Evolutionary conservation across 2,888 invertebrate species (phyloP), one percentile per base, ranked within the genome.

Genomic region (Imbricaverruca yamaguchii): DNA sequence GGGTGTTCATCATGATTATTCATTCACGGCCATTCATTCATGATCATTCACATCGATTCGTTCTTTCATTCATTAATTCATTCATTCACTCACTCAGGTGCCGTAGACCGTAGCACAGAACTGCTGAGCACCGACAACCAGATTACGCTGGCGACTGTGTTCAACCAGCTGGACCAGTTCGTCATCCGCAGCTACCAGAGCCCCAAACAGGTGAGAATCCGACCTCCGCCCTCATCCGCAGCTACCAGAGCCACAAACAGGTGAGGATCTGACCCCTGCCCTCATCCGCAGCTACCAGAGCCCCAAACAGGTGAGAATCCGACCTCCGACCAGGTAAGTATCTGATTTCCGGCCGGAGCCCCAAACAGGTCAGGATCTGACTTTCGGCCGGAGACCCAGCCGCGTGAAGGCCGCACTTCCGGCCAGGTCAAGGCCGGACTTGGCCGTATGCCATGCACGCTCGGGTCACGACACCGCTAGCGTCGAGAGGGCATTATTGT

Each of bases 61-160:
- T n/a, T n/a, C n/a, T n/a, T n/a, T n/a, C n/a, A n/a, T n/a, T n/a
- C n/a, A n/a, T n/a, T n/a, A n/a, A n/a, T n/a, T n/a, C n/a, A n/a
- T n/a, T n/a, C n/a, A n/a, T n/a, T n/a, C n/a, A n/a, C n/a, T 39
- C 39, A 4, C 39, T 15, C 80, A 80, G 80, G 80, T 10, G 80
- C 69, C n/a, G 80, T 80, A 21, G 80, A 80, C 65, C 53, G 55
- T n/a, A 80, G 80, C 69, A 55, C 55, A 2, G 65, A 80, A 56
- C 67, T 80, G 23, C 65, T 67, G 53, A 15, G 65, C 6, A 57
- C 65, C 23, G n/a, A 8, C 9, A 69, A 80, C 55, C 63, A 53
- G 21, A 57, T 80, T 1, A 63, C 80, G 7, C 18, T 69, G 21
- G 65, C 25, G 0, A 63, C 69, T 0, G 67, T 80, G 56, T 80